phyloP scores from a whole-genome alignment of 1,140 invertebrate genomes.

The Drosophila trapezifrons region DNA sequence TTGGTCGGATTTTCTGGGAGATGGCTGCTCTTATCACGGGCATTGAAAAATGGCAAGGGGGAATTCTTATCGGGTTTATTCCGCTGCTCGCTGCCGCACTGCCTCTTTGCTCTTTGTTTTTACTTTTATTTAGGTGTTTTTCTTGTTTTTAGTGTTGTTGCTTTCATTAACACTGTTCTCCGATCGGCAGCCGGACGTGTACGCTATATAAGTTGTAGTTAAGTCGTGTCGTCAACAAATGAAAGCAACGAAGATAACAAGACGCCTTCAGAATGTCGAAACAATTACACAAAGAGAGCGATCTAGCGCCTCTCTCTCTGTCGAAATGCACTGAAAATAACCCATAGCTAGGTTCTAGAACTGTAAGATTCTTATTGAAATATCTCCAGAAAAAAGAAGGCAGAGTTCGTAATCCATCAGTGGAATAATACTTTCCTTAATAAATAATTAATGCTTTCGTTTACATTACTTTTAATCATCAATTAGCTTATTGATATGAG shows the following conservation, averaged over 20 bases:
- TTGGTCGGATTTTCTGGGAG: slow-evolving; percentile 5
- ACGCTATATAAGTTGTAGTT: slow-evolving; percentile 35
- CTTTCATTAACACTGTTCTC: slow-evolving; percentile 25
- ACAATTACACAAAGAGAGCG: slow-evolving; percentile 47
- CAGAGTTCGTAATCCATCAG: too few relatives aligned
- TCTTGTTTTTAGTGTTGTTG: slow-evolving; percentile 14
- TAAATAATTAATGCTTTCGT: too few relatives aligned
- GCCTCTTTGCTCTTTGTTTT: slow-evolving; percentile 12
- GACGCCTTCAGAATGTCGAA: slow-evolving; percentile 40
- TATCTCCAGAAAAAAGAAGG: too few relatives aligned
- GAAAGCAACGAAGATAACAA: slow-evolving; percentile 42
- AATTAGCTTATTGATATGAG: too few relatives aligned
- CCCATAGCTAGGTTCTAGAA: neutral
- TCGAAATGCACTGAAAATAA: neutral
- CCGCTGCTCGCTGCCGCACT: too few relatives aligned
- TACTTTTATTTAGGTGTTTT: slow-evolving; percentile 8
- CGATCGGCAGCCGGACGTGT: slow-evolving; percentile 15
- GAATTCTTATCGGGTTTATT: slow-evolving; percentile 19
- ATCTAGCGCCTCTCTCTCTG: neutral
- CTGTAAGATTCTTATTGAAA: neutral
- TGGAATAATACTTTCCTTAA: neutral
- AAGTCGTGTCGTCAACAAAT: slow-evolving; percentile 48
- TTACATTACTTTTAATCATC: too few relatives aligned
- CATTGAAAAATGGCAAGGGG: slow-evolving; percentile 9
- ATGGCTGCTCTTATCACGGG: neutral